These are phyloP conservation scores for Riptortus pedestris DNA, from an alignment of 1,140 invertebrate genomes.

Conservation along the genomic window DNA sequence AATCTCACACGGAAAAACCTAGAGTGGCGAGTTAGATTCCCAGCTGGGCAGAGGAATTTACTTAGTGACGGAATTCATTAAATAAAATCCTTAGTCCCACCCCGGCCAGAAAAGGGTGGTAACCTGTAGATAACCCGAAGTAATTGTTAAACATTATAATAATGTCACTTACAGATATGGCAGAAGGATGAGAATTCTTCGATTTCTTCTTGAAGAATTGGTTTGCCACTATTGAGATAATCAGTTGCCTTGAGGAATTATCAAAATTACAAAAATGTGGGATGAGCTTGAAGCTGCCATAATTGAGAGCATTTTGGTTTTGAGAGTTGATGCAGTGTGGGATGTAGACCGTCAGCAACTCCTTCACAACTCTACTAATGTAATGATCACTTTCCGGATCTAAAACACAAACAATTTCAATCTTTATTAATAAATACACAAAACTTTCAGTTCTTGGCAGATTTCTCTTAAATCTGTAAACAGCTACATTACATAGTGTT, in stretches of 20 bases:
- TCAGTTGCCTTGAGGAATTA: neutral
- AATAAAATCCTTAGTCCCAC: no score
- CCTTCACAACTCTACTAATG: conserved; percentile 21
- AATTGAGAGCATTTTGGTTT: neutral
- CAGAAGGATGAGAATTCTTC: conserved; percentile 14
- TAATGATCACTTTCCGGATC: conserved; percentile 23
- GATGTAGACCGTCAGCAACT: conserved; percentile 24
- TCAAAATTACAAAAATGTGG: conserved; percentile 6
- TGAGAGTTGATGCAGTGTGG: conserved; percentile 18
- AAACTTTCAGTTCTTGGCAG: no score
- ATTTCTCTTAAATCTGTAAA: no score
- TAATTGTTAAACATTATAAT: no score
- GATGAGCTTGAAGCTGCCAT: neutral
- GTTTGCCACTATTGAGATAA: conserved; percentile 15
- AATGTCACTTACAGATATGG: conserved; percentile 20
- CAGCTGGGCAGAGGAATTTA: no score
- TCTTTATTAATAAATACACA: neutral
- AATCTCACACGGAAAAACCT: no score
- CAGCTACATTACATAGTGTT: no score
- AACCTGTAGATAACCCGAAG: no score
- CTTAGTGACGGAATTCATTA: no score
- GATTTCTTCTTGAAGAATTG: conserved; percentile 23
- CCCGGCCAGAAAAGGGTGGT: no score
- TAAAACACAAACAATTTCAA: conserved; percentile 7
- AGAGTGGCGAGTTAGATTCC: no score